Percentiles rank a stretch among this genome's conserved stretches.
These are phyloP conservation scores for Microctenopoma steveboyesi DNA, from an alignment of 2,797 vertebrate genomes.

Conservation along the genomic window DNA sequence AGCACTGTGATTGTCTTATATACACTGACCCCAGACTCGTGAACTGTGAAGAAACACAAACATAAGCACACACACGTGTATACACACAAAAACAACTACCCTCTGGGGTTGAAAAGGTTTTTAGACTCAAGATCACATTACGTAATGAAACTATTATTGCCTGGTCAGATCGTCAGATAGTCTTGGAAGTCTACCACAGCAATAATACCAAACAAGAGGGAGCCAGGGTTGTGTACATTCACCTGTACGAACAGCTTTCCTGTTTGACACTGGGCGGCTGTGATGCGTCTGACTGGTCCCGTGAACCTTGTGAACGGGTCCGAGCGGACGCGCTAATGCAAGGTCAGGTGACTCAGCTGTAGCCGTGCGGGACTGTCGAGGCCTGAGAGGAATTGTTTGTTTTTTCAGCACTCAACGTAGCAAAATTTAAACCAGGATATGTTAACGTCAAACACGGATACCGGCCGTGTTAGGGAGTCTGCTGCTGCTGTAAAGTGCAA, in stretches of 20 bases:
- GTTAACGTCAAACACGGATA: conserved; percentile 35
- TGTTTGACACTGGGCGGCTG: conserved; percentile 21
- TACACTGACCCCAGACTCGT: conserved; percentile 84
- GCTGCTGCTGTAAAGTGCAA: conserved; percentile 45
- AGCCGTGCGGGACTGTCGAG: conserved; percentile 44
- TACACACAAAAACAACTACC: conserved; percentile 7
- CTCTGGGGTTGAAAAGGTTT: no score
- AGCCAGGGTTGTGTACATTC: conserved; percentile 32
- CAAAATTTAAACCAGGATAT: conserved; percentile 69
- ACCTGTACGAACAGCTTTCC: conserved; percentile 18
- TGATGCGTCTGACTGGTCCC: conserved; percentile 4
- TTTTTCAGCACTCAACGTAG: conserved; percentile 72
- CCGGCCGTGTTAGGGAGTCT: conserved; percentile 30
- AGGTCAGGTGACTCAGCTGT: conserved; percentile 43
- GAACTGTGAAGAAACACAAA: conserved; percentile 78
- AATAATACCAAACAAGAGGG: conserved; percentile 76
- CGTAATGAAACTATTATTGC: conserved; percentile 22
- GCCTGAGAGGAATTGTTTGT: conserved; percentile 37
- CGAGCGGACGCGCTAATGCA: conserved; percentile 21
- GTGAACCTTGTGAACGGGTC: conserved; percentile 34
- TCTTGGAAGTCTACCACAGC: conserved; percentile 74
- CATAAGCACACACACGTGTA: conserved; percentile 48
- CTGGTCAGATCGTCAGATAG: conserved; percentile 41
- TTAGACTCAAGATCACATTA: not conserved
- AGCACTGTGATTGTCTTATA: conserved; percentile 85